Evolutionary conservation across 2,113 vertebrate species (phyloP), one percentile per base, ranked within the genome.

Genomic region (Pangasianodon gigas): DNA sequence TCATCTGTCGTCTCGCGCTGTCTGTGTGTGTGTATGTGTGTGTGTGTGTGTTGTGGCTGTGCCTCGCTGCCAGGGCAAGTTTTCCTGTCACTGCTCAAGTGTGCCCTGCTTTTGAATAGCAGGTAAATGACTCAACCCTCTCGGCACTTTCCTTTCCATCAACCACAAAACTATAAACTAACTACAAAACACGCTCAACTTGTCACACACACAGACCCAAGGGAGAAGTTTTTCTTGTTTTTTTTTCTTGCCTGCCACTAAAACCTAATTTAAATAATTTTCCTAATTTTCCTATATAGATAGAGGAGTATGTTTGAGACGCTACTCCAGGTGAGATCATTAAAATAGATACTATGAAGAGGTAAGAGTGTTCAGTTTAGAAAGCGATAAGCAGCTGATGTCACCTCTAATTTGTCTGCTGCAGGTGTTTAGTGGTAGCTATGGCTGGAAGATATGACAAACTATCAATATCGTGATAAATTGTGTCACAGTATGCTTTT

Each of bases 21-120:
- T 82, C 75, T 77, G 37, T 26, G 60, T 26, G 58, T 26, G 58
- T 67, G 26, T 65, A 8, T 65, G 62, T 4, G 11, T 21, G 71
- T 11, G 41, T 48, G 77, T 29, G 77, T 80, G 74, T 79, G 48
- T 81, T 16, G 13, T 5, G 29, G 79, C 16, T 54, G 51, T 48
- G 86, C 77, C 75, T 89, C 44, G 51, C 65, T 91, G 13, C 56
- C 54, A 84, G 85, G 88, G 82, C 86, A 82, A 74, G 81, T 87
- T 88, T 86, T 89, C 80, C 74, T 3, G 77, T 89, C 88, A 75
- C 10, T 69, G 84, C 32, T 85, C 46, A 44, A 86, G 82, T 82
- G 69, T 48, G 83, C 75, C 86, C 89, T 81, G 88, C 91, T 95
- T 95, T 94, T n/a, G 91, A 96, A 94, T 94, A 95, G 93, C 94